Evolutionary conservation across 1,140 invertebrate species (phyloP).

Genomic region (Rhynchophorus ferrugineus): DNA sequence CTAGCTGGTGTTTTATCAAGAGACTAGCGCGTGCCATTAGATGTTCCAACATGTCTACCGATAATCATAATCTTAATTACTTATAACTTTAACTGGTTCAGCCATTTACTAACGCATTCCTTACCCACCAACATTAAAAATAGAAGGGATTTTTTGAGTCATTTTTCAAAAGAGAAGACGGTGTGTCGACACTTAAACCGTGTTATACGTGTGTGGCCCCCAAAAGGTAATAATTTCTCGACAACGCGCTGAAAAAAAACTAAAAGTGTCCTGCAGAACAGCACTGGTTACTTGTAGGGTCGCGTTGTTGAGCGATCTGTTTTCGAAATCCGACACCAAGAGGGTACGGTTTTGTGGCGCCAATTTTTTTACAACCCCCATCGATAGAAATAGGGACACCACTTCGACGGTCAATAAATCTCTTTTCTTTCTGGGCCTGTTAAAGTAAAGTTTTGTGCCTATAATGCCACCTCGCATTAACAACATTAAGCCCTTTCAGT

Average conservation of each 20-base stretch:
- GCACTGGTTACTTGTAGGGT: not conserved
- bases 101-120: too few species aligned
- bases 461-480: too few species aligned
- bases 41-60: not conserved
- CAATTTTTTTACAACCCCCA: constrained; percentile 17
- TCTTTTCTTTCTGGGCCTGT: not conserved
- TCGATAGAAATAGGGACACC: constrained; percentile 1
- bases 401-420: not conserved
- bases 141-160: too few species aligned
- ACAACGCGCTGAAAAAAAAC: not conserved
- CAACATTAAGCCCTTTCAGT: too few species aligned
- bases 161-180: too few species aligned
- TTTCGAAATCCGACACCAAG: constrained; percentile 7
- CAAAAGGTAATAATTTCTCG: not conserved
- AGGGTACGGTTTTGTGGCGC: constrained; percentile 11
- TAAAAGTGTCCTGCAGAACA: constrained; percentile 1
- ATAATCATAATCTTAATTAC: not conserved
- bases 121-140: too few species aligned
- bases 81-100: too few species aligned
- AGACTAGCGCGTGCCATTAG: not conserved
- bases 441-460: too few species aligned
- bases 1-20: not conserved
- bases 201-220: too few species aligned
- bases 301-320: not conserved
- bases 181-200: too few species aligned